A percentile compares a stretch with the other conserved stretches of the same genome.
Evolutionary conservation across 2,888 invertebrate genomes (phyloP).

Genomic region (Idaea dimidiata): DNA sequence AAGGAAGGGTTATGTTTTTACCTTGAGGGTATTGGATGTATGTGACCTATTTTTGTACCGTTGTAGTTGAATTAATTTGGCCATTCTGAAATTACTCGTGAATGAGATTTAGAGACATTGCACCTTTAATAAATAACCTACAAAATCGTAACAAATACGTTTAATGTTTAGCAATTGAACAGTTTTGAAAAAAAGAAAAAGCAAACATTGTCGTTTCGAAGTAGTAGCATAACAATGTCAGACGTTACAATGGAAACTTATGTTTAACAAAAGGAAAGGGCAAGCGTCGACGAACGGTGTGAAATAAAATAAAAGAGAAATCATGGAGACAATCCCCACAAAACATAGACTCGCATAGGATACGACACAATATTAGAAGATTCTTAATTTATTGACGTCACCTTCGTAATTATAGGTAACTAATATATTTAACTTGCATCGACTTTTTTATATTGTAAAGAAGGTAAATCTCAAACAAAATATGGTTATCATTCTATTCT

Average conservation of each 20-base stretch:
- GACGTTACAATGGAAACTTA: conserved; percentile 62
- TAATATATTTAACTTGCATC: no score
- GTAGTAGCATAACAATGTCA: conserved; percentile 60
- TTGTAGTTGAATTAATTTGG: conserved; percentile 29
- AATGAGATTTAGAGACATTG: conserved; percentile 13
- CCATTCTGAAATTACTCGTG: conserved; percentile 27
- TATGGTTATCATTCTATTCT: neutral
- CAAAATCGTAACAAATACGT: neutral
- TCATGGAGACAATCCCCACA: conserved; percentile 52
- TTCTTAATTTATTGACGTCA: neutral
- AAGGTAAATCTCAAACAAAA: neutral
- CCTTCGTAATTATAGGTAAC: neutral
- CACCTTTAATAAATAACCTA: neutral
- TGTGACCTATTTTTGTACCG: no score
- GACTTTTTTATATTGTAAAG: no score
- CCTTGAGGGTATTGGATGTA: no score
- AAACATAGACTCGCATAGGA: conserved; percentile 30
- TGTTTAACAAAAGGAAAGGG: conserved; percentile 60
- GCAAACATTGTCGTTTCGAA: conserved; percentile 40
- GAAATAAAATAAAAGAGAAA: conserved; percentile 60
- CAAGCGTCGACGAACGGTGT: conserved; percentile 51
- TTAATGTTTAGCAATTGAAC: no score
- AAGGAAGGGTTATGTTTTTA: no score
- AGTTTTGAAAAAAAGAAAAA: conserved; percentile 36
- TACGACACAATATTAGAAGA: conserved; percentile 17